phyloP scores from a whole-genome alignment of 2,797 vertebrate genomes.

The Synanceia verrucosa region DNA sequence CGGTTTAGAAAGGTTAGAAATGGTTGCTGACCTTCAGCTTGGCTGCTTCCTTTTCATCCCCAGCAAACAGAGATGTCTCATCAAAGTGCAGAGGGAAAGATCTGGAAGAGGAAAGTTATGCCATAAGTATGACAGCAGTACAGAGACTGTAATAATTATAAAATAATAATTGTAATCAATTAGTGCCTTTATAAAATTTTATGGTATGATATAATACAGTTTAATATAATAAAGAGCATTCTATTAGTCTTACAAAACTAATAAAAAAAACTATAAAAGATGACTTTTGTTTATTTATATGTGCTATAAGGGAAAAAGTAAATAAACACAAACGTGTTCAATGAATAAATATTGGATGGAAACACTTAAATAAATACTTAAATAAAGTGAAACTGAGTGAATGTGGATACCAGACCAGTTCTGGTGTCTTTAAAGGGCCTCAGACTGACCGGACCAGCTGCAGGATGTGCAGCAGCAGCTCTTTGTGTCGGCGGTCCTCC shows the following conservation, averaged over 20 bases:
- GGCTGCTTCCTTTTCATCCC: conserved; percentile 87
- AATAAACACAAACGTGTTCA: too few relatives aligned
- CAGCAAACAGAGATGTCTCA: conserved; percentile 91
- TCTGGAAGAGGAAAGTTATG: conserved; percentile 63
- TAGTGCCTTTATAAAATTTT: too few relatives aligned
- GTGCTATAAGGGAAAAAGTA: neutral
- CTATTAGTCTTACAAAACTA: neutral
- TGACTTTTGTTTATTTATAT: neutral
- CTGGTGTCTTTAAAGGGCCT: neutral
- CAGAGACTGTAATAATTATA: neutral
- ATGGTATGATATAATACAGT: neutral
- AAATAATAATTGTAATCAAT: neutral
- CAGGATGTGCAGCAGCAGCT: conserved; percentile 87
- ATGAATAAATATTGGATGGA: neutral
- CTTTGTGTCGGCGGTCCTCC: conserved; percentile 83
- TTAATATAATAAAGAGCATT: too few relatives aligned
- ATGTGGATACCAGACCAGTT: neutral
- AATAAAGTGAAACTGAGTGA: too few relatives aligned
- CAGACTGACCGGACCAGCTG: conserved; percentile 86
- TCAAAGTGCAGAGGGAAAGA: conserved; percentile 95
- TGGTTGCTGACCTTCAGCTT: conserved; percentile 87
- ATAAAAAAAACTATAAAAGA: neutral
- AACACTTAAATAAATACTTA: too few relatives aligned
- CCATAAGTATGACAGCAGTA: neutral
- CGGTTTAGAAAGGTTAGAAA: neutral